A percentile compares a stretch with the other conserved stretches of the same genome.
Conservation (phyloP, 2,797 vertebrate species). For the Crocidura indochinensis region DNA sequence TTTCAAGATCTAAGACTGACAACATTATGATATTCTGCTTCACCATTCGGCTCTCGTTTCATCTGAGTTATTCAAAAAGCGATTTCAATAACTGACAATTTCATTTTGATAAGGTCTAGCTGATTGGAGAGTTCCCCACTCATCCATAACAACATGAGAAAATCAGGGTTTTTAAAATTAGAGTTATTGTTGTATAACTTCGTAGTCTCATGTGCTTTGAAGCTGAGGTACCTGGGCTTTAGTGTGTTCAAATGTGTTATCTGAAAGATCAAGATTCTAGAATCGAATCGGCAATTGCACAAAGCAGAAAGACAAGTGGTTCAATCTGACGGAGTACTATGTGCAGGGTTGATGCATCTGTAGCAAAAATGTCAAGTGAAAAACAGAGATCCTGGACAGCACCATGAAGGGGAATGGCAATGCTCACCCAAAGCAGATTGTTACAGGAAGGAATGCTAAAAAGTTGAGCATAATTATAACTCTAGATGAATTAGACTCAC, state of each 20-base stretch:
- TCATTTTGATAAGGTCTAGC: not conserved
- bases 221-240: not conserved
- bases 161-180: not conserved
- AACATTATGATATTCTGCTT: not conserved
- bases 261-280: not conserved
- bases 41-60: not conserved
- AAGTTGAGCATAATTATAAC: not conserved
- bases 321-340: not conserved
- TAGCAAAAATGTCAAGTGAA: not conserved
- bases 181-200: no score
- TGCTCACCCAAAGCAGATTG: not conserved
- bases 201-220: no score
- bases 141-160: not conserved
- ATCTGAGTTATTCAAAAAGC: not conserved
- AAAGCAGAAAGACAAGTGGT: no score
- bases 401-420: rapidly evolving
- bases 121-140: not conserved
- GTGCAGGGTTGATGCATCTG: not conserved
- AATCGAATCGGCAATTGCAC: no score
- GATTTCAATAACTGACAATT: conserved; percentile 3
- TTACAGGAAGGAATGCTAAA: no score
- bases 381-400: not conserved
- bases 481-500: not conserved
- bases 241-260: not conserved
- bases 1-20: not conserved